A percentile compares a stretch with the other conserved stretches of the same genome.
Conservation (phyloP, 2,113 vertebrate species). For the Chlorodrepanis virens region DNA sequence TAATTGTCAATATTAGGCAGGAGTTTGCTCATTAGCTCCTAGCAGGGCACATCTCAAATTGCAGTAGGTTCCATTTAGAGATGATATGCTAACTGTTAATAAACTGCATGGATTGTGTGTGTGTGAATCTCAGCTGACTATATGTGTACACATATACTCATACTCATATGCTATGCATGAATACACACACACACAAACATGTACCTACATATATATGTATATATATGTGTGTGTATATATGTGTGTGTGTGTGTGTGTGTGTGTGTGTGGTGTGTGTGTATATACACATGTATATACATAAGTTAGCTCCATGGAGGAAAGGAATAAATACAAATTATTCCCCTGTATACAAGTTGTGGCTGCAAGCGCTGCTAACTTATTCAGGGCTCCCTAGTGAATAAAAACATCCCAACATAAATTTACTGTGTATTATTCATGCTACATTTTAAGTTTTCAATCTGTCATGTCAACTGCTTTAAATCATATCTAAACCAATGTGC, state of each 20-base stretch:
- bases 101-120: constrained; percentile 38
- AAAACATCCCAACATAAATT: constrained; percentile 65
- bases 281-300: background rate
- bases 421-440: constrained; percentile 67
- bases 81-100: constrained; percentile 72
- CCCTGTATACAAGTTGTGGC: constrained; percentile 48
- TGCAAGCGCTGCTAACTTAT: constrained; percentile 44
- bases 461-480: constrained; percentile 59
- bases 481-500: constrained; percentile 22
- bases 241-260: background rate
- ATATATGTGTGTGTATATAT: background rate
- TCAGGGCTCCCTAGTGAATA: constrained; percentile 46
- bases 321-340: constrained; percentile 47
- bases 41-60: constrained; percentile 71
- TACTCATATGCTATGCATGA: background rate
- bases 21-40: constrained; percentile 78
- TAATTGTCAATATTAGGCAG: constrained; percentile 79
- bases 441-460: constrained; percentile 62
- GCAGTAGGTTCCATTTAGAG: constrained; percentile 69
- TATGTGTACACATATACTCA: background rate
- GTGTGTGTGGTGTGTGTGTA: too few species aligned
- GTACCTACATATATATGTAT: background rate
- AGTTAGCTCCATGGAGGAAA: constrained; percentile 1
- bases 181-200: background rate
- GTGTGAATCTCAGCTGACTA: background rate